phyloP scores from a whole-genome alignment of 2,888 invertebrate genomes.

The Branchipolynoe longqiensis region DNA sequence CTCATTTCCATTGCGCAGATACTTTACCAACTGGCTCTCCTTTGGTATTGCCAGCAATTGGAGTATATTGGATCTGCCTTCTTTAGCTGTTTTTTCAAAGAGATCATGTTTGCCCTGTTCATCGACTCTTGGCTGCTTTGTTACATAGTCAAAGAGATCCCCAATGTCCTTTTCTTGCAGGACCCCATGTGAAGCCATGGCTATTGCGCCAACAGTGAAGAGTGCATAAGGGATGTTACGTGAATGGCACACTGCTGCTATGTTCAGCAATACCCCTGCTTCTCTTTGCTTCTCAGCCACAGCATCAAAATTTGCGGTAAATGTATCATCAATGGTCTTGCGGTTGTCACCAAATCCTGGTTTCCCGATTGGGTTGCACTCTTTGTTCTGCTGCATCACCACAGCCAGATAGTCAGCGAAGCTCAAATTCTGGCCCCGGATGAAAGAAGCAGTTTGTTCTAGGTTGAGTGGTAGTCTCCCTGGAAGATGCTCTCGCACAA shows the following conservation, averaged over 20 bases:
- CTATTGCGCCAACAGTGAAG: conserved; percentile 10
- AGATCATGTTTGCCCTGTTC: background rate
- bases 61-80: background rate
- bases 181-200: background rate
- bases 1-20: background rate
- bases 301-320: conserved; percentile 15
- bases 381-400: background rate
- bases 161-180: no score
- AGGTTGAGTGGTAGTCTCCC: conserved; percentile 10
- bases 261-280: conserved; percentile 8
- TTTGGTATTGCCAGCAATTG: background rate
- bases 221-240: conserved; percentile 31
- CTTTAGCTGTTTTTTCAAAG: background rate
- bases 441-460: conserved; percentile 44
- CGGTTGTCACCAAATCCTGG: conserved; percentile 3
- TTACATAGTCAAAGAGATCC: background rate
- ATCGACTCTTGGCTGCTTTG: no score
- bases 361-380: background rate
- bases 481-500: background rate
- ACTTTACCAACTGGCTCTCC: conserved; percentile 30
- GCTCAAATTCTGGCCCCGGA: background rate
- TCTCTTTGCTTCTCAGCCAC: background rate
- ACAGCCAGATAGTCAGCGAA: background rate
- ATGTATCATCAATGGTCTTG: conserved; percentile 29
- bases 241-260: conserved; percentile 41